Conservation (phyloP, 2,113 vertebrate species). For the Cryptotis parvus region DNA sequence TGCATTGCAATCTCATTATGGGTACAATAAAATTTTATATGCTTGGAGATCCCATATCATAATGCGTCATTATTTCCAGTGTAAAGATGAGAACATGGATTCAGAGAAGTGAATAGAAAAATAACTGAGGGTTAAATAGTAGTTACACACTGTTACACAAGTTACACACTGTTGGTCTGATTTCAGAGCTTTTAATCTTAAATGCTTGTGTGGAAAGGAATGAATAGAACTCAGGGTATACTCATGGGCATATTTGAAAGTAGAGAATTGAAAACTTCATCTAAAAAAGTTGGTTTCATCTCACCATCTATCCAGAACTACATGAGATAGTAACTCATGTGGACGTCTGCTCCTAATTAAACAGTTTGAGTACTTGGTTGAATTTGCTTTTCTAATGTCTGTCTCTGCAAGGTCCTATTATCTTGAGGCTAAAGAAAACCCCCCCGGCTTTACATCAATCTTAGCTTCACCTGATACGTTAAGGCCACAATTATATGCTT, state of each 20-base stretch:
- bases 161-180: background rate
- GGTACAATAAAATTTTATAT: background rate
- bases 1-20: background rate
- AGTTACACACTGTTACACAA: background rate
- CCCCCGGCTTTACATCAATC: background rate
- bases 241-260: background rate
- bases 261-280: background rate
- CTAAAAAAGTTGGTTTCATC: background rate
- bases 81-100: background rate
- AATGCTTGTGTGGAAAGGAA: background rate
- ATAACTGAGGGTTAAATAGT: background rate
- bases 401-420: background rate
- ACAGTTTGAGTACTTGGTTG: background rate
- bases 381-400: background rate
- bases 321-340: background rate
- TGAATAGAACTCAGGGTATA: background rate
- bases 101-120: background rate
- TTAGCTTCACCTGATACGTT: background rate
- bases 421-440: background rate
- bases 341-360: background rate
- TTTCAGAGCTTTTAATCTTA: background rate
- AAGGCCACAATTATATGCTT: slow-evolving; percentile 9
- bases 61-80: background rate
- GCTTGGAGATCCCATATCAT: background rate
- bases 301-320: background rate